Conservation (phyloP, 2,888 invertebrate species). For the Mallateleia sp. region DNA sequence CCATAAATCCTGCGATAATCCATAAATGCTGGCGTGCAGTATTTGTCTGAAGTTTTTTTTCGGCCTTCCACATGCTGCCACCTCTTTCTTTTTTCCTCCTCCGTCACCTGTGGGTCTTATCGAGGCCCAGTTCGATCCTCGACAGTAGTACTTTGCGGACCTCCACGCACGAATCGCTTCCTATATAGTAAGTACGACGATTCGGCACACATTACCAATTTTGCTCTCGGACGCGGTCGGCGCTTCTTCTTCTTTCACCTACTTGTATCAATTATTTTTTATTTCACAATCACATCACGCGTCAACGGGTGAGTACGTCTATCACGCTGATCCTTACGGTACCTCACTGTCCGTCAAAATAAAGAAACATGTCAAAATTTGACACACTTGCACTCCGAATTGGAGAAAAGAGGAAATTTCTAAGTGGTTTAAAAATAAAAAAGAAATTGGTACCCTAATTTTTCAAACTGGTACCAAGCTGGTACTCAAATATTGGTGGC, state of each 20-base stretch:
- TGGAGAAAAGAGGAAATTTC: too few relatives aligned
- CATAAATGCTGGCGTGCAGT: too few relatives aligned
- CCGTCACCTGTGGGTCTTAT: slow-evolving; percentile 69
- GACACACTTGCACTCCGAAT: too few relatives aligned
- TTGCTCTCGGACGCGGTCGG: slow-evolving; percentile 26
- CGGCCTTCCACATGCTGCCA: too few relatives aligned
- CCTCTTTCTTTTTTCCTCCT: too few relatives aligned
- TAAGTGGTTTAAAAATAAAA: too few relatives aligned
- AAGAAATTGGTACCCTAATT: too few relatives aligned
- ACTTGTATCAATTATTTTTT: slow-evolving; percentile 53
- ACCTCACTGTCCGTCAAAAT: slow-evolving; percentile 25
- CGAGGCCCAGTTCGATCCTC: slow-evolving; percentile 68
- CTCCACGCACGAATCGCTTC: slow-evolving; percentile 66
- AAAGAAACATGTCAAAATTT: too few relatives aligned
- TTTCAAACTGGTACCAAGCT: too few relatives aligned
- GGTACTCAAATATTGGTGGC: too few relatives aligned
- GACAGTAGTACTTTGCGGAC: slow-evolving; percentile 69
- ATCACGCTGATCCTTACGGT: slow-evolving; percentile 3
- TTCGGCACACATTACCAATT: slow-evolving; percentile 50
- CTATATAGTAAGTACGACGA: slow-evolving; percentile 50
- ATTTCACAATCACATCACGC: slow-evolving; percentile 55
- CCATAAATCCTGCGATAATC: too few relatives aligned
- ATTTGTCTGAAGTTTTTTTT: too few relatives aligned
- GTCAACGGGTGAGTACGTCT: slow-evolving; percentile 48
- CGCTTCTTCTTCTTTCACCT: slow-evolving; percentile 52